Conservation (phyloP, 2,113 vertebrate genomes). For the Syngnathoides biaculeatus region DNA sequence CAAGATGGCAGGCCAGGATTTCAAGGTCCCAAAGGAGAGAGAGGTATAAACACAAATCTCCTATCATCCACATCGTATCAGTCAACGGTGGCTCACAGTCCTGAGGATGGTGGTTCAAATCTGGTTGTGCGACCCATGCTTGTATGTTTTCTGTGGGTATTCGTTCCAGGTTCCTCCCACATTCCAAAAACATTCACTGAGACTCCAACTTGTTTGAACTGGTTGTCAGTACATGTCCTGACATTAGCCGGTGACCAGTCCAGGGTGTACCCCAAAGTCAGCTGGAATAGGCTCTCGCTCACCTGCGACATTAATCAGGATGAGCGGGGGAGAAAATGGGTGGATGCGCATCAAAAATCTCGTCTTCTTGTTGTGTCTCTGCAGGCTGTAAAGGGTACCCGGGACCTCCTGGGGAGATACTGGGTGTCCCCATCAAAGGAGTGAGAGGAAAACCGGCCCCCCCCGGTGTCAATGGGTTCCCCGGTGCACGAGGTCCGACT, state of each 20-base stretch:
- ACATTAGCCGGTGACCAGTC: not conserved
- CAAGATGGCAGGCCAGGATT: constrained; percentile 52
- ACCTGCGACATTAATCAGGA: no score
- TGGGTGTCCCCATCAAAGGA: constrained; percentile 44
- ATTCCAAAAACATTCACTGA: not conserved
- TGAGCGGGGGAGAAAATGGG: not conserved
- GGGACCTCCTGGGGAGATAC: constrained; percentile 42
- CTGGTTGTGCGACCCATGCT: not conserved
- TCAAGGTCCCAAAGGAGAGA: constrained; percentile 61
- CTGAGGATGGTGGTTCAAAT: not conserved
- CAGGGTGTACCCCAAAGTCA: not conserved
- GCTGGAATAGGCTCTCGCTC: not conserved
- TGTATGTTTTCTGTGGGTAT: not conserved
- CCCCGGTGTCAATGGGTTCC: constrained; percentile 33
- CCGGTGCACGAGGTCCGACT: constrained; percentile 63
- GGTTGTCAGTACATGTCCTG: no score
- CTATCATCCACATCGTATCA: not conserved
- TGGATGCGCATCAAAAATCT: not conserved
- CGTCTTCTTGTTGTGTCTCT: constrained; percentile 11
- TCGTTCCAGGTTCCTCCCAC: not conserved
- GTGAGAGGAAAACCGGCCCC: constrained; percentile 33
- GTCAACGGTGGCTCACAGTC: not conserved
- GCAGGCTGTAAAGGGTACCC: constrained; percentile 49
- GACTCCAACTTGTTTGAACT: not conserved
- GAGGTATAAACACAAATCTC: constrained; percentile 52